Evolutionary conservation across 2,797 vertebrate genomes (phyloP), one percentile per base, ranked within the genome.

Genomic region (Danio choprae): DNA sequence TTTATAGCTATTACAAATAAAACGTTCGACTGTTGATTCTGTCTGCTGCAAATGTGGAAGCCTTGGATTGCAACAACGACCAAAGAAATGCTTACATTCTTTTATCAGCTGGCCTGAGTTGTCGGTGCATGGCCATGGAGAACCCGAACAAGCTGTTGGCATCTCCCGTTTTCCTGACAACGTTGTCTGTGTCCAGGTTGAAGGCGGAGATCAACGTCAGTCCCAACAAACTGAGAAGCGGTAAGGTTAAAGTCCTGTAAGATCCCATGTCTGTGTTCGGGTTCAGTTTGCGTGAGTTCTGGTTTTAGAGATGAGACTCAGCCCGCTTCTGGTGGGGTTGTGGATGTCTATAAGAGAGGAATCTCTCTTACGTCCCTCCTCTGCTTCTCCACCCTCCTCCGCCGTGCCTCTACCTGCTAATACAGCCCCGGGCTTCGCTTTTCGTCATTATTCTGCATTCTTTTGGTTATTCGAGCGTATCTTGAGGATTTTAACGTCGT

Each of bases 51-150:
- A 29, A 56, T 58, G 18, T 36, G 41, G 20, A 77, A 48, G 13
- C 20, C 18, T 11, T 55, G 48, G 4, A 6, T 16, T 18, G 18
- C 12, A 36, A 48, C 55, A 16, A 72, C n/a, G 1, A 55, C 20
- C 0, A 81, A 81, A 69, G 10, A 9, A 18, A 44, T 41, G 93
- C 95, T 96, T 90, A 96, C 95, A 95, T 91, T 78, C 91, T 89
- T 89, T 85, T 90, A 71, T 95, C 93, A 84, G 87, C 79, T 1
- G 95, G 95, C 8, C 87, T 40, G 82, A 94, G 89, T 88, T 95
- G 95, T 84, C 91, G 75, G 85, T 96, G 95, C 94, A 96, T 92
- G 79, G 95, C 94, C 77, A 96, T 82, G 8, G 95, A 95, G 88
- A 96, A 96, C 53, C 95, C 95, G 88, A 96, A 96, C 84, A 95